Base-by-base conservation (phyloP, 2,113 vertebrate species). In the Ictalurus furcatus region DNA sequence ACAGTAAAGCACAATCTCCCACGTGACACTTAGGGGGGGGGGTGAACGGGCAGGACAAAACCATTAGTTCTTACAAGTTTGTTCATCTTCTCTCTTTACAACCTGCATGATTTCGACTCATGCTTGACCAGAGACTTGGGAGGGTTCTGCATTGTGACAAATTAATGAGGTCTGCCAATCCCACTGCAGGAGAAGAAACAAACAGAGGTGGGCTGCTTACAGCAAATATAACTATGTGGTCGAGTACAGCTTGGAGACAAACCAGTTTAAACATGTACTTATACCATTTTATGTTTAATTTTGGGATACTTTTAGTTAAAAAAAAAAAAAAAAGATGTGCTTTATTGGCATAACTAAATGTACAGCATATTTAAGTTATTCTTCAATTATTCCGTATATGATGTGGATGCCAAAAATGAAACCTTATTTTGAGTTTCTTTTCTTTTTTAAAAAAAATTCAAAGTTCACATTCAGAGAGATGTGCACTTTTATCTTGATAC, bases 1-100 rank as follows among this genome's bases (percentile, higher is more conserved):
- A 92, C 94, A 93, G 93, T 86, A 95, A 95, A 94, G 94, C 87
- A 16, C 54, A 91, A 94, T 88, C 91, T 92, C 90, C 93, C 91
- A 88, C 88, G 94, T 91, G 89, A 92, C 90, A 90, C 73, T 28
- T n/a, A n/a, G n/a, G 58, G 44, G 4, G 11, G 58, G n/a, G 54
- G 17, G 5, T 21, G 44, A n/a, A 52, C 56, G 69, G 92, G 93
- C 85, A 79, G 23, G 85, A 87, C 89, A 84, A 52, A 85, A 86
- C 87, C 89, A 59, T 83, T 63, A 63, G 30, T 40, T 34, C 58
- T 82, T 82, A 9, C 19, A 34, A 58, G 80, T 59, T 82, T 83
- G 30, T 40, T 61, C 28, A 83, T 74, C 73, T 86, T 78, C 91
- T 90, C 71, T 73, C 82, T 89, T 40, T 87, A 89, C 89, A 79